A percentile compares a stretch with the other conserved stretches of the same genome.
Evolutionary conservation across 2,113 vertebrate species (phyloP).

Genomic region (Dasyurus viverrinus): DNA sequence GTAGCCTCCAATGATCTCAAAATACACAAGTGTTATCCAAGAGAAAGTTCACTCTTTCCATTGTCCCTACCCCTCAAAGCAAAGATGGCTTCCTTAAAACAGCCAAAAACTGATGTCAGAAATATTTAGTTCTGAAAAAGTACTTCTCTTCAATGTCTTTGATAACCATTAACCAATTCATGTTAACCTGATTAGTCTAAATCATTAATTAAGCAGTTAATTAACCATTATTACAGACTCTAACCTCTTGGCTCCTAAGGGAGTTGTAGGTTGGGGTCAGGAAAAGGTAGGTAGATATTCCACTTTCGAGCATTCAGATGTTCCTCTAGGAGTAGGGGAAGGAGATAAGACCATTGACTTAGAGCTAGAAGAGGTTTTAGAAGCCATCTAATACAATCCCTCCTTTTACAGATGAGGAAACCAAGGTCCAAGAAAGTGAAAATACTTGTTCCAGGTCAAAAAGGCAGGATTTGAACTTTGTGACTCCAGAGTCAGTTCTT

Average conservation of each 20-base stretch:
- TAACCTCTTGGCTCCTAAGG: constrained; percentile 56
- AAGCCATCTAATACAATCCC: background rate
- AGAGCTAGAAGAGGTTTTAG: background rate
- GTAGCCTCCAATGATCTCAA: background rate
- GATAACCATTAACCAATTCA: constrained; percentile 77
- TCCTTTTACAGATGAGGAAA: background rate
- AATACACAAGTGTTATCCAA: background rate
- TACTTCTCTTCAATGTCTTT: constrained; percentile 67
- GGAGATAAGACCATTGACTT: background rate
- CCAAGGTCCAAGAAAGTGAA: background rate
- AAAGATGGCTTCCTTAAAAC: background rate
- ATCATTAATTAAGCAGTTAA: constrained; percentile 77
- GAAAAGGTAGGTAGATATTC: background rate
- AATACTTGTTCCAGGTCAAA: background rate
- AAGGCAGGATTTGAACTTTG: background rate
- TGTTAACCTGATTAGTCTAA: constrained; percentile 77
- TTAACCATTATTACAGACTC: constrained; percentile 67
- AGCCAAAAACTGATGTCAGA: background rate
- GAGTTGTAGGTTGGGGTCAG: constrained; percentile 42
- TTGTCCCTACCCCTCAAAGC: background rate
- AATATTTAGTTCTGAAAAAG: constrained; percentile 54
- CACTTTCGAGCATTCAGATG: background rate
- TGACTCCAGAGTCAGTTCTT: background rate
- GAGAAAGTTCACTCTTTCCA: background rate
- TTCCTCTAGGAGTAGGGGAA: background rate